Base-by-base conservation (phyloP, 1,140 invertebrate genomes). In the Penaeus indicus region DNA sequence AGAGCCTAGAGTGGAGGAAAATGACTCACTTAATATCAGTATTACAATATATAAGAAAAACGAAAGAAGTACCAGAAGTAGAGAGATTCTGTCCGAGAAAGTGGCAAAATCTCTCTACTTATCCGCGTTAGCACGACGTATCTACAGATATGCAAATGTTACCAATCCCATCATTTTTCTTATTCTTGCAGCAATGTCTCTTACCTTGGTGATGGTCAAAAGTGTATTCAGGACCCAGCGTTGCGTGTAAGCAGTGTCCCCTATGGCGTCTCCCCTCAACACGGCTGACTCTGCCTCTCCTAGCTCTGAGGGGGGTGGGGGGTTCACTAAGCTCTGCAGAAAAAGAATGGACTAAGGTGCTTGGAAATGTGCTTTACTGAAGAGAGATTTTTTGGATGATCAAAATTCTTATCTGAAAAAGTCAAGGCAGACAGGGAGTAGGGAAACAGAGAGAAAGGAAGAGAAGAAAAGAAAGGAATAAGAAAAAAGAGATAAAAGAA, bases 231-330 rank as follows among this genome's bases (percentile, higher is more conserved):
- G 67, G 32, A 90, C 84, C 89, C 89, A 90, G 63, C 89, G 78
- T 21, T 90, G 89, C 21, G 89, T 90, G 64, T 90, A 90, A 8
- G 84, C 54, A 5, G 89, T 90, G 60, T 72, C 72, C 16, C 89
- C 89, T 83, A 90, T 90, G n/a, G 89, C 89, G 67, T 90, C 89
- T 18, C 89, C 89, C 42, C 89, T 84, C 22, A 90, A 79, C 47
- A 90, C 27, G 0, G 85, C 89, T 83, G 80, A 86, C 25, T 86
- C 89, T 63, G 79, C 84, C 61, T 90, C 85, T 19, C 62, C 85
- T 8, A 90, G 69, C 62, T 86, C 84, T 42, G 63, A 38, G 38
- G 89, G 89, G 22, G 85, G 75, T 18, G 84, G 80, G 60, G 89
- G 89, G 38, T 90, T 90, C 60, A 90, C 79, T 64, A 64, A 16